Evolutionary conservation across 2,888 invertebrate species (phyloP).

Genomic region (Lordiphosa andalusiaca): DNA sequence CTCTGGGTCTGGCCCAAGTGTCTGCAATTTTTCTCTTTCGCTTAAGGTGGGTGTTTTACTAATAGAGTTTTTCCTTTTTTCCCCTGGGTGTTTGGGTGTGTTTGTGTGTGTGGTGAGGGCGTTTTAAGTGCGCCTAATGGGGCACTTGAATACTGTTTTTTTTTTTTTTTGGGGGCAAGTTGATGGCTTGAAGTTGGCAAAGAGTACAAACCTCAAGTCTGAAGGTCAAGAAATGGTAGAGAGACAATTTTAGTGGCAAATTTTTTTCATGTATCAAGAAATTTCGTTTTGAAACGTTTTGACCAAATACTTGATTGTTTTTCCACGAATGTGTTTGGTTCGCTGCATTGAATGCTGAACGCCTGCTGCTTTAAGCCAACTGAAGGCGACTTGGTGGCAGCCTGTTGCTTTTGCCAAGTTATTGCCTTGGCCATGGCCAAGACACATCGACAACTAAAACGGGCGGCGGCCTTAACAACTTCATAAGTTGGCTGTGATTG

Average conservation of each 20-base stretch:
- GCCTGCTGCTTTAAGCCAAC: slow-evolving; percentile 70
- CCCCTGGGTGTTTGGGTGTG: slow-evolving; percentile 16
- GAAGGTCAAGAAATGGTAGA: slow-evolving; percentile 42
- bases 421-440: slow-evolving; percentile 59
- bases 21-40: slow-evolving; percentile 56
- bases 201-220: slow-evolving; percentile 27
- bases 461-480: slow-evolving; percentile 1
- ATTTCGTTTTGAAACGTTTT: too few relatives aligned
- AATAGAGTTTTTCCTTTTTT: slow-evolving; percentile 56
- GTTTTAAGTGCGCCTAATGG: slow-evolving; percentile 60
- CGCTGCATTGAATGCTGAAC: slow-evolving; percentile 49
- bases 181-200: slow-evolving; percentile 22
- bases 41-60: slow-evolving; percentile 53
- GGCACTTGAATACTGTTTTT: slow-evolving; percentile 51
- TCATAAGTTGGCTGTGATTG: slow-evolving; percentile 8
- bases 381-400: slow-evolving; percentile 47
- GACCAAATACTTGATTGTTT: neutral
- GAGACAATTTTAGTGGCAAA: too few relatives aligned
- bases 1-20: slow-evolving; percentile 60
- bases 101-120: slow-evolving; percentile 33
- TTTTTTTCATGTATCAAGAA: too few relatives aligned
- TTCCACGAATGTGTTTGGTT: slow-evolving; percentile 15
- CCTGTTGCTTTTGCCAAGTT: slow-evolving; percentile 49
- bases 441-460: slow-evolving; percentile 20
- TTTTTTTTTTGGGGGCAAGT: slow-evolving; percentile 43